Percentiles rank a stretch among this genome's conserved stretches.
Evolutionary conservation across 37 sponge, comb jelly and placozoan genomes (phyloP).

Genomic region (Bolinopsis microptera): DNA sequence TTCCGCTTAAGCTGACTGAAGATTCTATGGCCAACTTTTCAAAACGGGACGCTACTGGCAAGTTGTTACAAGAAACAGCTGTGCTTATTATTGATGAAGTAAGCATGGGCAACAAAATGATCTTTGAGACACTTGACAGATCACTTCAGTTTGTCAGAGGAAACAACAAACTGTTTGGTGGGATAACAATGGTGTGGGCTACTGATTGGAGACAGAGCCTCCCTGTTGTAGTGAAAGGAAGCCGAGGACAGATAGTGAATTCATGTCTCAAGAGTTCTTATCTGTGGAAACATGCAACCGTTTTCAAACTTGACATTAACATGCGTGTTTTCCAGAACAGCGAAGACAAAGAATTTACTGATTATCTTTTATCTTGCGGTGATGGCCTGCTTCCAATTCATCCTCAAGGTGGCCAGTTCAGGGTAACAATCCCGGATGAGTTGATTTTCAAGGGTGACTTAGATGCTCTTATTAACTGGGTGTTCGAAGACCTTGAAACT

Average conservation of each 20-base stretch:
- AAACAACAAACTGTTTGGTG: background rate
- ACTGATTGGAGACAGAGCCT: conserved; percentile 16
- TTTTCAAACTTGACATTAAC: background rate
- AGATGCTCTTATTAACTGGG: background rate
- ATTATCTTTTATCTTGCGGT: background rate
- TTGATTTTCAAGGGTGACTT: no score
- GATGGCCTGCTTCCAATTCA: background rate
- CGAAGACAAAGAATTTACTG: background rate
- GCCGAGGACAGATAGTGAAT: conserved; percentile 9
- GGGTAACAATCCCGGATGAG: background rate
- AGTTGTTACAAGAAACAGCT: background rate
- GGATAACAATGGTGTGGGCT: background rate
- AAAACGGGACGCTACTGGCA: background rate
- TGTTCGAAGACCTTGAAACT: background rate
- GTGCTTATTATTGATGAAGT: conserved; percentile 1
- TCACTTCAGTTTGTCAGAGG: background rate
- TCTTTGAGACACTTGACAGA: conserved; percentile 17
- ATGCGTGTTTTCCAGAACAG: background rate
- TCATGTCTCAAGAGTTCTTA: background rate
- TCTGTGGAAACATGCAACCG: background rate
- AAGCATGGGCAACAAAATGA: background rate
- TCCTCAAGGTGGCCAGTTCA: background rate
- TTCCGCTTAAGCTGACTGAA: background rate
- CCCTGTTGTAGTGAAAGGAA: background rate
- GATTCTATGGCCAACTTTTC: background rate